Conservation (phyloP, 2,888 invertebrate genomes). For the Phyllotreta striolata region DNA sequence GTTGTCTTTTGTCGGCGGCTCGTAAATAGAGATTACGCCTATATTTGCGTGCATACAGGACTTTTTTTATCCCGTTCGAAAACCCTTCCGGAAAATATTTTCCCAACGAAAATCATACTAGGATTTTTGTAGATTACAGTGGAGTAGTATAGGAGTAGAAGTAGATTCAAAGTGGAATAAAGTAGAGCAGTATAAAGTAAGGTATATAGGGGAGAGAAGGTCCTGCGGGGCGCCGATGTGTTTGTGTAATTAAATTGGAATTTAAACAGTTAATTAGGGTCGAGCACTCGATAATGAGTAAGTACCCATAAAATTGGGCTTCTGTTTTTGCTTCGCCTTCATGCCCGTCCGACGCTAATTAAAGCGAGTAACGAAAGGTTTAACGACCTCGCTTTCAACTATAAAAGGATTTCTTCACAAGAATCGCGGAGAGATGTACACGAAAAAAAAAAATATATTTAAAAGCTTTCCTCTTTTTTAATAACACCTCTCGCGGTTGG, state of each 20-base stretch:
- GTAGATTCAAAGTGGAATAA: too few relatives aligned
- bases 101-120: not conserved
- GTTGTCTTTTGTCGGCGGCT: slow-evolving; percentile 33
- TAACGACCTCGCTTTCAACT: slow-evolving; percentile 10
- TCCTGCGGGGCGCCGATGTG: not conserved
- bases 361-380: slow-evolving; percentile 14
- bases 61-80: not conserved
- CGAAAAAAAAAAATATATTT: slow-evolving; percentile 15
- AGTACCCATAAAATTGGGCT: not conserved
- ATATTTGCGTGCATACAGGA: slow-evolving; percentile 15
- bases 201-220: too few relatives aligned
- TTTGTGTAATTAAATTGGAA: not conserved
- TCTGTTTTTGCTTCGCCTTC: not conserved
- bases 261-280: not conserved
- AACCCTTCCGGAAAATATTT: slow-evolving; percentile 20
- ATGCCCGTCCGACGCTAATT: slow-evolving; percentile 1
- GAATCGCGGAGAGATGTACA: not conserved
- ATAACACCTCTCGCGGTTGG: slow-evolving; percentile 27
- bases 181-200: slow-evolving; percentile 1
- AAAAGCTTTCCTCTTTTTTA: slow-evolving; percentile 28
- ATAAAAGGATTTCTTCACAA: not conserved
- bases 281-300: not conserved
- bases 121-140: too few relatives aligned
- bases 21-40: slow-evolving; percentile 26
- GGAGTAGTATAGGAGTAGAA: not conserved